Percentiles rank a stretch among this genome's conserved stretches.
Evolutionary conservation across 1,140 invertebrate genomes (phyloP).

Genomic region (Dinothrombium tinctorium): DNA sequence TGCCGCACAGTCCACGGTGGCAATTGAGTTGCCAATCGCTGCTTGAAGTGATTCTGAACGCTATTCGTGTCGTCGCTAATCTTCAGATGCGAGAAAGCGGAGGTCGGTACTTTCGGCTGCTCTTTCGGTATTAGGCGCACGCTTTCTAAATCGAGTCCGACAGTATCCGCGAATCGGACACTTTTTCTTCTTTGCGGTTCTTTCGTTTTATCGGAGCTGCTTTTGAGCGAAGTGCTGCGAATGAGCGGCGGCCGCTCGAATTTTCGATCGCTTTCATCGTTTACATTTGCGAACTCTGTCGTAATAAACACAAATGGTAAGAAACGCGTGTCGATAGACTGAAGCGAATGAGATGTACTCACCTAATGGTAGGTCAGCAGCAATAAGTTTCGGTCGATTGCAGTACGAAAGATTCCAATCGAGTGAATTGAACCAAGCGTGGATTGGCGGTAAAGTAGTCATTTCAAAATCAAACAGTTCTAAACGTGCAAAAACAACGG

Average conservation of each 20-base stretch:
- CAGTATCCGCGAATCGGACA: conserved; percentile 69
- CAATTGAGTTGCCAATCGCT: not conserved
- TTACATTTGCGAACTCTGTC: too few species aligned
- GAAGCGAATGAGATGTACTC: too few species aligned
- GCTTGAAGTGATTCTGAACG: not conserved
- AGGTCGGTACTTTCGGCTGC: conserved; percentile 59
- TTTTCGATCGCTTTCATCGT: not conserved
- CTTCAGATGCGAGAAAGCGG: conserved; percentile 32
- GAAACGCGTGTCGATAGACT: too few species aligned
- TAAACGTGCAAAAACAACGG: too few species aligned
- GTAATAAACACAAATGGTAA: too few species aligned
- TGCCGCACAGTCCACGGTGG: not conserved
- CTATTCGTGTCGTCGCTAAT: conserved; percentile 2
- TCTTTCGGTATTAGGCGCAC: conserved; percentile 32
- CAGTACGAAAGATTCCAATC: too few species aligned
- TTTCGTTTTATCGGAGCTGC: conserved; percentile 2
- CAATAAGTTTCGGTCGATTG: too few species aligned
- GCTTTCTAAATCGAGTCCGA: conserved; percentile 73
- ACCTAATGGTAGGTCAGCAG: too few species aligned
- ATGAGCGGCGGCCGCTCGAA: not conserved
- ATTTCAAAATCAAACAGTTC: too few species aligned
- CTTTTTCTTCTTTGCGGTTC: conserved; percentile 51
- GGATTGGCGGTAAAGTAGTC: too few species aligned
- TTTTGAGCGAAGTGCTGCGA: conserved; percentile 1
- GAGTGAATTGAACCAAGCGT: too few species aligned